Evolutionary conservation across 2,888 invertebrate genomes (phyloP), one percentile per base, ranked within the genome.

Genomic region (Epinotia demarniana): DNA sequence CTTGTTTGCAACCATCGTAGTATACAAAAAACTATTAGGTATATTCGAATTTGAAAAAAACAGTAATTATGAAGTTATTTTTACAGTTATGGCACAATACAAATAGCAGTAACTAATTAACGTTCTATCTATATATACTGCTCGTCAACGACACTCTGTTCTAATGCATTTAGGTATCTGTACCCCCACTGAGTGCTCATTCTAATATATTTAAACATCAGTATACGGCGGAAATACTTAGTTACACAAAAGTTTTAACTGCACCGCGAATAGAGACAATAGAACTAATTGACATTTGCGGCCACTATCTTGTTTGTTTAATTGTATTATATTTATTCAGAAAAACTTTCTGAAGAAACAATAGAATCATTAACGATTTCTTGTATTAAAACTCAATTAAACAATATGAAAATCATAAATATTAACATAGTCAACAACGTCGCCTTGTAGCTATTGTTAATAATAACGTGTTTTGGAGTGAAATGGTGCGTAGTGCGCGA

Each of bases 341-440:
- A 49, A 49, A 39, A 39, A 39, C 39, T 39, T 39, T 8, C 9
- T 8, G 39, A 39, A 39, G 39, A 39, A 16, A 49, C 16, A 16
- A 49, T 16, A 4, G 16, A 49, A 16, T 16, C 13, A 13, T 49
- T 49, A 27, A 27, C 27, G 27, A 16, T n/a, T 63, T 39, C 11
- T 43, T 63, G 33, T 18, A 46, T 43, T 43, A 63, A 9, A 19
- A 46, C 13, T 43, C 13, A 63, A 62, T 62, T 8, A 71, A 62
- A 62, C 33, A 39, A 27, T n/a, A 27, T 33, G 53, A 53, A 19
- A 62, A 71, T 33, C 49, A 18, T 61, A 49, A 70, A 49, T 49
- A 61, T 49, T 33, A 23, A 61, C 43, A 57, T n/a, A 27, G 23
- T 23, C n/a, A 60, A 60, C 58, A 60, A 60, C 11, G 58, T 58